These are phyloP conservation scores for Aplodontia rufa DNA, from an alignment of 2,113 vertebrate genomes.

Conservation along the genomic window DNA sequence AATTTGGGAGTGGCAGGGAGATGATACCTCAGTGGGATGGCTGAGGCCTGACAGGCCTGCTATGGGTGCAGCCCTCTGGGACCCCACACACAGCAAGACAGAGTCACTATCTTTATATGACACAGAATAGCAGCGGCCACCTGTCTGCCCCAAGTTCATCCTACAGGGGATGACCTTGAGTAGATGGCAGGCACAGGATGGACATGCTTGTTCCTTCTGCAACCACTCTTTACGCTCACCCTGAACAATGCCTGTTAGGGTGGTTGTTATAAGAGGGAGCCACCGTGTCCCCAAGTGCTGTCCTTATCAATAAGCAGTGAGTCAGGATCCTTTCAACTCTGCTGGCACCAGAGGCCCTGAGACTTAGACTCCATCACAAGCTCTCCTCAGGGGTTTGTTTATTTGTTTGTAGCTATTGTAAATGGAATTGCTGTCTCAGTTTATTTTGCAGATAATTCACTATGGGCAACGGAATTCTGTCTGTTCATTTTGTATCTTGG, in stretches of 20 bases:
- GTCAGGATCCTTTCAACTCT: conserved; percentile 44
- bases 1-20: neutral
- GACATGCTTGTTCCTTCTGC: neutral
- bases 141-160: neutral
- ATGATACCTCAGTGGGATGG: fast-evolving
- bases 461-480: neutral
- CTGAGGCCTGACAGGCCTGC: fast-evolving
- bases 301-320: fast-evolving
- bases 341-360: neutral
- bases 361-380: conserved; percentile 62
- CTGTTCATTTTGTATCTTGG: neutral
- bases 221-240: neutral
- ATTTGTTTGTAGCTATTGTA: neutral
- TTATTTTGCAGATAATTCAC: neutral
- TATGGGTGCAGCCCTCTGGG: neutral
- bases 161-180: too few relatives aligned
- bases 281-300: fast-evolving
- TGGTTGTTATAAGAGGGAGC: neutral
- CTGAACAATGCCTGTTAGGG: neutral
- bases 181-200: neutral
- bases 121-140: neutral
- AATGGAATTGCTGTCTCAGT: neutral
- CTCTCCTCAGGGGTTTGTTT: too few relatives aligned
- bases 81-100: neutral
- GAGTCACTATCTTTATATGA: fast-evolving